Conservation (phyloP, 2,797 vertebrate species). For the Heterohyrax brucei region DNA sequence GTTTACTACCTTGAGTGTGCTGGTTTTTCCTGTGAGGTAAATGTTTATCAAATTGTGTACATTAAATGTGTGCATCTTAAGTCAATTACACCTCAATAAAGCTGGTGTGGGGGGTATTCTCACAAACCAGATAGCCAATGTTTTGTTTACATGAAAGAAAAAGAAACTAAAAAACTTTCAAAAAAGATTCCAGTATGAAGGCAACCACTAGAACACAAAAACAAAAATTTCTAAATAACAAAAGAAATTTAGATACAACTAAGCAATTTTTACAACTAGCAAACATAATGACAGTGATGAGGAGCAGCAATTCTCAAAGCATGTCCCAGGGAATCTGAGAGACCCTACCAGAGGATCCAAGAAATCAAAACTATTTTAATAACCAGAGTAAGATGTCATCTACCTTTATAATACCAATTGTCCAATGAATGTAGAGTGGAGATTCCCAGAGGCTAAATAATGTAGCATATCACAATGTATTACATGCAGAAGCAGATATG, state of each 20-base stretch:
- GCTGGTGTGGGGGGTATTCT: background rate
- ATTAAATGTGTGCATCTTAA: background rate
- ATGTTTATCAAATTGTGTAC: background rate
- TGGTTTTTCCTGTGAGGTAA: background rate
- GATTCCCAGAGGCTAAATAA: no score
- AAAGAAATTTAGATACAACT: background rate
- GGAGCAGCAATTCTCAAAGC: background rate
- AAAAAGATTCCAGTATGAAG: background rate
- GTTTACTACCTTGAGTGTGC: background rate
- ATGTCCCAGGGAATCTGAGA: background rate
- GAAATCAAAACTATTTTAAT: background rate
- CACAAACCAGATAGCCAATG: background rate
- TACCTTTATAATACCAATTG: background rate
- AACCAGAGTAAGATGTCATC: background rate
- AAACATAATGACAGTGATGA: background rate
- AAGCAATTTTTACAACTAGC: constrained; percentile 20
- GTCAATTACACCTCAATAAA: background rate
- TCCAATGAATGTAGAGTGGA: background rate
- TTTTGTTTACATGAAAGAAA: constrained; percentile 12
- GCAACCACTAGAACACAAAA: background rate
- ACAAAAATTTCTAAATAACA: background rate
- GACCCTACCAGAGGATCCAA: background rate
- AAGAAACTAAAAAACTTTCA: background rate
- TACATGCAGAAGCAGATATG: no score
- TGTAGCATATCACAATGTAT: no score